Conservation (phyloP, 92 coral and sea anemone genomes). For the Porites divaricata region DNA sequence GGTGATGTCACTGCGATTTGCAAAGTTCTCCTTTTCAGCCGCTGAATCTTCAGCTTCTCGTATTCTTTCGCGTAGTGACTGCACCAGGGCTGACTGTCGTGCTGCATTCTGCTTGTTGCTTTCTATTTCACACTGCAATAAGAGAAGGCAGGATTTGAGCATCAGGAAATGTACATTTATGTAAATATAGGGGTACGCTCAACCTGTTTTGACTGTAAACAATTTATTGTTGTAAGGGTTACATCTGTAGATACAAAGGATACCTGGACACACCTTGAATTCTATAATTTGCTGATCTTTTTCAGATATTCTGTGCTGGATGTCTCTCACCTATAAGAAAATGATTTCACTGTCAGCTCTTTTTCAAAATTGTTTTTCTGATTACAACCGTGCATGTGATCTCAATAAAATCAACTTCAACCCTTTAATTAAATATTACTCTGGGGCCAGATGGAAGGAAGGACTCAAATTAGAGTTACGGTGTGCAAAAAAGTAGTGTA, state of each 20-base stretch:
- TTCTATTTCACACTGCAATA: conserved; percentile 95
- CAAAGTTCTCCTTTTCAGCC: conserved; percentile 84
- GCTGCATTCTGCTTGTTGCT: conserved; percentile 95
- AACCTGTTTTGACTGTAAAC: too few species aligned
- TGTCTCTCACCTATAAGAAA: conserved; percentile 64
- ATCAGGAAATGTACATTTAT: too few species aligned
- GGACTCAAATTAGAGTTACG: too few species aligned
- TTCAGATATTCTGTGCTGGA: conserved; percentile 77
- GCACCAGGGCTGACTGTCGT: conserved; percentile 86
- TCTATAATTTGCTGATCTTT: conserved; percentile 91
- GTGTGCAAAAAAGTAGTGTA: too few species aligned
- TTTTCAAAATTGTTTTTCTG: too few species aligned
- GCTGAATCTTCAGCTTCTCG: conserved; percentile 96
- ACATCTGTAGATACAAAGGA: neutral
- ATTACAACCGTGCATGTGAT: too few species aligned
- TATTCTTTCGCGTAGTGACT: conserved; percentile 91
- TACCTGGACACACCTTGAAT: conserved; percentile 68
- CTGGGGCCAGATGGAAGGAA: too few species aligned
- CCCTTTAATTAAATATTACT: too few species aligned
- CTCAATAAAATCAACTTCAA: too few species aligned
- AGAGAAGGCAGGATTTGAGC: neutral
- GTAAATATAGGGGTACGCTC: too few species aligned
- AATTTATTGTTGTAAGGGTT: neutral
- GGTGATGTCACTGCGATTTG: conserved; percentile 93
- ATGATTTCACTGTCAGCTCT: too few species aligned